These are phyloP conservation scores for Leuciscus waleckii DNA, from an alignment of 2,797 vertebrate species.

Conservation along the genomic window DNA sequence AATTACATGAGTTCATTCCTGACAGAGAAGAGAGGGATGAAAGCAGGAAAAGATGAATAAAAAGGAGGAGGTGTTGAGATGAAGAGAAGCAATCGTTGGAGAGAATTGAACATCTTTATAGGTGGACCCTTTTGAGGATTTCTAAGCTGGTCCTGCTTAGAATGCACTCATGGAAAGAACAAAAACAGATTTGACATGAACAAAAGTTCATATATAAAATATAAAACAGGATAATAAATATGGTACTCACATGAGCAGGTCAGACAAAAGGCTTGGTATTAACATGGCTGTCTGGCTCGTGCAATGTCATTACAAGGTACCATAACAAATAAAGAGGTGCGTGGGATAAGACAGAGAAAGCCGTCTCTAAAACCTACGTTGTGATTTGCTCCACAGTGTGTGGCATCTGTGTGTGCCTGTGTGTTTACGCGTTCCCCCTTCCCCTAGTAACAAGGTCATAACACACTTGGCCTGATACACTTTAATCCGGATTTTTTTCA, in stretches of 20 bases:
- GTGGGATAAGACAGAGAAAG: constrained; percentile 32
- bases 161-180: neutral
- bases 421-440: constrained; percentile 56
- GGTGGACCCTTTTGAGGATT: constrained; percentile 23
- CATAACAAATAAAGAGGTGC: constrained; percentile 38
- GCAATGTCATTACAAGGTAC: constrained; percentile 17
- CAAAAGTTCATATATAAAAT: neutral
- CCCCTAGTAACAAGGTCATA: constrained; percentile 77
- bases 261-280: constrained; percentile 28
- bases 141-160: neutral
- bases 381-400: constrained; percentile 47
- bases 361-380: constrained; percentile 25
- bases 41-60: constrained; percentile 60
- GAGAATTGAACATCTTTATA: neutral
- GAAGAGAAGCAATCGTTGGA: neutral
- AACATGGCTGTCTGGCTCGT: constrained; percentile 9
- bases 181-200: neutral
- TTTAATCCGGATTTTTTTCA: constrained; percentile 79
- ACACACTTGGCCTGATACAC: constrained; percentile 76
- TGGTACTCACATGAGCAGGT: constrained; percentile 5
- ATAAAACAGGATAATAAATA: constrained; percentile 4
- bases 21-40: constrained; percentile 68
- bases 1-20: constrained; percentile 84
- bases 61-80: constrained; percentile 21
- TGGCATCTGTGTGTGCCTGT: constrained; percentile 42